A percentile compares a stretch with the other conserved stretches of the same genome.
phyloP scores from a whole-genome alignment of 2,888 invertebrate genomes.

The Pristionchus entomophagus region DNA sequence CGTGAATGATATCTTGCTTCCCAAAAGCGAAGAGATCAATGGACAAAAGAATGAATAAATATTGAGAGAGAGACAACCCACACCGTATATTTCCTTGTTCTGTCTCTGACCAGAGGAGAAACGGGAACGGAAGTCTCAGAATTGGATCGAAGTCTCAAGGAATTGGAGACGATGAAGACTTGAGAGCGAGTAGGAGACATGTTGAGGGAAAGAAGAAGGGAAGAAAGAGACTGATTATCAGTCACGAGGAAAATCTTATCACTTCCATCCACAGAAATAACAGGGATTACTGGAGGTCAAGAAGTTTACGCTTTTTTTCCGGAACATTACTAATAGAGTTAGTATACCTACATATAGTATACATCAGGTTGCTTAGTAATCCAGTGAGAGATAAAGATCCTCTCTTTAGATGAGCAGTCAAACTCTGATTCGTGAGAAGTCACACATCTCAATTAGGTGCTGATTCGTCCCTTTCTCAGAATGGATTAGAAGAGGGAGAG shows the following conservation, averaged over 20 bases:
- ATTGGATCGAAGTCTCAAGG: constrained; percentile 15
- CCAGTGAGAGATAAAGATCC: not conserved
- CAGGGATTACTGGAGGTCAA: not conserved
- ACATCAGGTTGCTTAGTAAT: not conserved
- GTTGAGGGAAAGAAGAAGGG: not conserved
- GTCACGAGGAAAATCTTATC: constrained; percentile 22
- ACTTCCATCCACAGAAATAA: not conserved
- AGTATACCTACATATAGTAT: too few species aligned
- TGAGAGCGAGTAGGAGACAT: not conserved
- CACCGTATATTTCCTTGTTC: constrained; percentile 3
- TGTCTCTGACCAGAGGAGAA: not conserved
- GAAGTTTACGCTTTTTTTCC: too few species aligned
- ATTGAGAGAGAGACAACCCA: not conserved
- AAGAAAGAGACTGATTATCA: not conserved
- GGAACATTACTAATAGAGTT: too few species aligned
- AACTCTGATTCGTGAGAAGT: not conserved
- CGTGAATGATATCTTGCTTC: not conserved
- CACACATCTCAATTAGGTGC: not conserved
- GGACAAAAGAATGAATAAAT: not conserved
- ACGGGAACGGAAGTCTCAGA: constrained; percentile 2
- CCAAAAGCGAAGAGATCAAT: not conserved
- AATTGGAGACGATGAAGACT: constrained; percentile 13
- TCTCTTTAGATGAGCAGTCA: not conserved
- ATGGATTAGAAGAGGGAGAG: too few species aligned
- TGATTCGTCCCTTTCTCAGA: not conserved